Evolutionary conservation across 2,888 invertebrate species (phyloP).

Genomic region (Eupithecia exiguata): DNA sequence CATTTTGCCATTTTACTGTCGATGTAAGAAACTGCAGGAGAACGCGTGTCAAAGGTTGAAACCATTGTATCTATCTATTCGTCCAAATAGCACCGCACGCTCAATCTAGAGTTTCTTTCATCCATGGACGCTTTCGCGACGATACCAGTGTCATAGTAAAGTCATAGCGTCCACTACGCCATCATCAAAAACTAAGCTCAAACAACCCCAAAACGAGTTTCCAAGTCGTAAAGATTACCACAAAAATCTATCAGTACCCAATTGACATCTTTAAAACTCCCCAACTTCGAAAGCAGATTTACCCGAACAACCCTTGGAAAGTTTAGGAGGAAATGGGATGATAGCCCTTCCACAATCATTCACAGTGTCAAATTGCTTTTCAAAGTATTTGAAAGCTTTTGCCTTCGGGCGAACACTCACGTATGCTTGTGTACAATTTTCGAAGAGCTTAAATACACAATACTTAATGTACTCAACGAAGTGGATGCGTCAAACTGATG

Average conservation of each 20-base stretch:
- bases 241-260: constrained; percentile 13
- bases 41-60: too few relatives aligned
- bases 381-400: constrained; percentile 12
- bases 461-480: neutral
- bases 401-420: neutral
- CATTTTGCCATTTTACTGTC: too few relatives aligned
- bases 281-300: constrained; percentile 12
- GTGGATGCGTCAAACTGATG: neutral
- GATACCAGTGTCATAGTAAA: too few relatives aligned
- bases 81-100: too few relatives aligned
- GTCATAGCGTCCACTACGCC: neutral
- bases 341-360: constrained; percentile 19
- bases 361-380: constrained; percentile 26
- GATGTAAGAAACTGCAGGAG: too few relatives aligned
- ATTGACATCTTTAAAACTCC: constrained; percentile 18
- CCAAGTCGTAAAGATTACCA: constrained; percentile 5
- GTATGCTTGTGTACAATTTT: neutral
- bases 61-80: too few relatives aligned
- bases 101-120: too few relatives aligned
- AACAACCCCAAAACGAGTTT: constrained; percentile 3
- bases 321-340: constrained; percentile 19
- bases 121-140: too few relatives aligned
- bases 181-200: neutral
- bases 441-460: neutral
- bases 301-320: constrained; percentile 15